phyloP scores from a whole-genome alignment of 2,888 invertebrate genomes.

The Macaria liturata region DNA sequence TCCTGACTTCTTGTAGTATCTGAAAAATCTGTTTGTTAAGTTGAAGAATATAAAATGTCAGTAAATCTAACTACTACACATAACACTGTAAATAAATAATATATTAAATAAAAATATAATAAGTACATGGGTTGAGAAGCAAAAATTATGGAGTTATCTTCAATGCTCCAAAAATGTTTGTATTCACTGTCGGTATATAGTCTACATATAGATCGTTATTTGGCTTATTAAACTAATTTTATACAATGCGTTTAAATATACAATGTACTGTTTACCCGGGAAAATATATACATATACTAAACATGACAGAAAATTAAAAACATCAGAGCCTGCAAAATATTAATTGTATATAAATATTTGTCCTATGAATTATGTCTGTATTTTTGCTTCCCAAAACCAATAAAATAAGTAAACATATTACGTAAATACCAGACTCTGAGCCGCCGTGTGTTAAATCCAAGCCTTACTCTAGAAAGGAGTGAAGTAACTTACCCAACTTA shows the following conservation, averaged over 20 bases:
- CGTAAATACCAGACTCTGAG: constrained; percentile 49
- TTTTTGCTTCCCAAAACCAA: constrained; percentile 8
- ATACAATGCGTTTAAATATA: too few species aligned
- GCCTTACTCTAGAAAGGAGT: constrained; percentile 48
- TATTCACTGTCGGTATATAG: too few species aligned
- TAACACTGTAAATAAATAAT: constrained; percentile 13
- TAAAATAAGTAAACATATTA: constrained; percentile 25
- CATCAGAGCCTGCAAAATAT: too few species aligned
- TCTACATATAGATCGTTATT: too few species aligned
- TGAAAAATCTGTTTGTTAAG: background rate
- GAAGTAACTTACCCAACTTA: constrained; percentile 88
- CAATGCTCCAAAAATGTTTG: too few species aligned
- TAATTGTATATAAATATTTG: background rate
- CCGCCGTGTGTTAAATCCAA: constrained; percentile 65
- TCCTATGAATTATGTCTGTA: background rate
- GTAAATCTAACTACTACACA: constrained; percentile 36
- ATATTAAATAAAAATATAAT: constrained; percentile 5
- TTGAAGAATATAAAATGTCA: constrained; percentile 22
- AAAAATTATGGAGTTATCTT: background rate
- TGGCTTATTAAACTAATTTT: too few species aligned
- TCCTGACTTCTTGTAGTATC: background rate
- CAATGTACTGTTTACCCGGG: too few species aligned
- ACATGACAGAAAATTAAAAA: too few species aligned
- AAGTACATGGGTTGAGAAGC: constrained; percentile 5
- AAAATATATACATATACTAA: too few species aligned